phyloP scores from a whole-genome alignment of 2,797 vertebrate genomes.

The Chelidonichthys spinosus region DNA sequence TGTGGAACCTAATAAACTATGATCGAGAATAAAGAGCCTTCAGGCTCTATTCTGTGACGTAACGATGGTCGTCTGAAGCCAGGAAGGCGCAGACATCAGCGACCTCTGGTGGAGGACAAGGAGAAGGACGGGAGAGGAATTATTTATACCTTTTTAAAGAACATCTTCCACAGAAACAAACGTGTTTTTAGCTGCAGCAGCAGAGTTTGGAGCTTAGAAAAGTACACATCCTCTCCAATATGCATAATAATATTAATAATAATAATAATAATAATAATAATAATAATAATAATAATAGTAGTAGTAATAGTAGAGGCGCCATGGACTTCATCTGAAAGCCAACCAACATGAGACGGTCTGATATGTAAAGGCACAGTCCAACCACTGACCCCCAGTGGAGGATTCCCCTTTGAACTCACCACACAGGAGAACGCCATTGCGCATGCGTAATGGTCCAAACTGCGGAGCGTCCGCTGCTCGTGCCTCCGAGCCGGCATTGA shows the following conservation, averaged over 20 bases:
- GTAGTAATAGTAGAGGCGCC: conserved; percentile 75
- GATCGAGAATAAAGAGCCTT: conserved; percentile 61
- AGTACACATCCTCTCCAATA: not conserved
- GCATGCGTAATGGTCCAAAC: not conserved
- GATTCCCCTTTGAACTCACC: no score
- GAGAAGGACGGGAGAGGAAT: not conserved
- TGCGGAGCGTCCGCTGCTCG: conserved; percentile 24
- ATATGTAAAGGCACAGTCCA: no score
- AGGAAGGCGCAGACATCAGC: conserved; percentile 91
- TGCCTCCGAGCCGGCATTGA: conserved; percentile 27
- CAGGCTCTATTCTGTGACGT: conserved; percentile 89
- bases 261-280: no score
- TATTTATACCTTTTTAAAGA: no score
- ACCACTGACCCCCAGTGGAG: no score
- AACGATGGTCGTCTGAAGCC: conserved; percentile 90
- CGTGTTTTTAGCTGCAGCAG: not conserved
- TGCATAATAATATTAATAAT: no score
- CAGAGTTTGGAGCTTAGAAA: not conserved
- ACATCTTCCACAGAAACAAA: no score
- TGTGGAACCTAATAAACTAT: not conserved
- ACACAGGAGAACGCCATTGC: no score
- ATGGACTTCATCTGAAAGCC: conserved; percentile 80
- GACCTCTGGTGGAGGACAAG: conserved; percentile 81
- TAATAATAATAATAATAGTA: no score
- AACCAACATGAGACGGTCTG: no score